These are phyloP conservation scores for Cybosia mesomella DNA, from an alignment of 2,888 invertebrate genomes.

Conservation along the genomic window DNA sequence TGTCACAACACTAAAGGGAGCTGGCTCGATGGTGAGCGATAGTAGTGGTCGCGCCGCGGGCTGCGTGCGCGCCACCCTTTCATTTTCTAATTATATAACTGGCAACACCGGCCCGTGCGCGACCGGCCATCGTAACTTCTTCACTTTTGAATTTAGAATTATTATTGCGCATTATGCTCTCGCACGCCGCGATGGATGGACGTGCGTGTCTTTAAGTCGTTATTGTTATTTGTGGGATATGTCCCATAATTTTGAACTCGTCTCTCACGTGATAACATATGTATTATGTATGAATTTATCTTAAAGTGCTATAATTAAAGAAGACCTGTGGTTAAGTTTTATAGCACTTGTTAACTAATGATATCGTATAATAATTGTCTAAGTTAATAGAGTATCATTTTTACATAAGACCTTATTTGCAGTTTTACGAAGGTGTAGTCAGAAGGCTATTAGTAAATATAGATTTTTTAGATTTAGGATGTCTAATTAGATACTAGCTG, in stretches of 20 bases:
- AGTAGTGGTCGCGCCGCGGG: constrained; percentile 82
- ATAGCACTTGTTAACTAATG: constrained; percentile 39
- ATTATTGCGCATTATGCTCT: constrained; percentile 70
- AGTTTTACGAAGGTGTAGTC: neutral
- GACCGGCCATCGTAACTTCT: constrained; percentile 75
- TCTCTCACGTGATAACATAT: constrained; percentile 28
- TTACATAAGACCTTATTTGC: neutral
- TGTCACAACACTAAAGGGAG: constrained; percentile 63
- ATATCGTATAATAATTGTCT: constrained; percentile 18
- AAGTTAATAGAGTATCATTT: neutral
- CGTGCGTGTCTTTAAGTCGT: constrained; percentile 69
- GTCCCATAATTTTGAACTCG: constrained; percentile 51
- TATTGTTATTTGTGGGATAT: constrained; percentile 59
- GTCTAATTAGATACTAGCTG: too few relatives aligned
- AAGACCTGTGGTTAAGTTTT: constrained; percentile 27
- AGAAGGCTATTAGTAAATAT: neutral
- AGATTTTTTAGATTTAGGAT: neutral
- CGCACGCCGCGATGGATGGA: constrained; percentile 57
- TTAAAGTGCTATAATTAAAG: constrained; percentile 21
- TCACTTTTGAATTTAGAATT: constrained; percentile 79
- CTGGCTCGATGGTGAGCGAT: constrained; percentile 81
- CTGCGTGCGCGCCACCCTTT: constrained; percentile 84
- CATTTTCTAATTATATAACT: constrained; percentile 86
- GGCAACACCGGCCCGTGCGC: constrained; percentile 84
- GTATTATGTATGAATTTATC: constrained; percentile 36